Conservation (phyloP, 2,113 vertebrate species). For the Daboia siamensis region DNA sequence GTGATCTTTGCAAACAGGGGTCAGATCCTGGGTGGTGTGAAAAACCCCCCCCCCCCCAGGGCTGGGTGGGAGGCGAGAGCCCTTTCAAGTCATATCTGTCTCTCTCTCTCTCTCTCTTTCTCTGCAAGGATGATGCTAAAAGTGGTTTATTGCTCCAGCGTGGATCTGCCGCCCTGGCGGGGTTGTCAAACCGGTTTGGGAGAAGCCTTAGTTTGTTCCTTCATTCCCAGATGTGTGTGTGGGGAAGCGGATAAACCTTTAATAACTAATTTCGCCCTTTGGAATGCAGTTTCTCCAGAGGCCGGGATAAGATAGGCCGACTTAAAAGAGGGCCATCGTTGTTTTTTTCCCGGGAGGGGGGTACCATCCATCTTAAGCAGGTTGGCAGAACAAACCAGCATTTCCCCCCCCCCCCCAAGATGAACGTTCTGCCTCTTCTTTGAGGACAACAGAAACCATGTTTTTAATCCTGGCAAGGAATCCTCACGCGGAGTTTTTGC, state of each 20-base stretch:
- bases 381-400: not conserved
- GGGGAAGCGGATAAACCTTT: not conserved
- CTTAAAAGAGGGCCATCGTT: not conserved
- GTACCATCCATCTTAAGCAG: not conserved
- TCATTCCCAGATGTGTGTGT: not conserved
- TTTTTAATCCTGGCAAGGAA: not conserved
- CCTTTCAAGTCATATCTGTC: not conserved
- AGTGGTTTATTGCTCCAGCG: not conserved
- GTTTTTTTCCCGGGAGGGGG: not conserved
- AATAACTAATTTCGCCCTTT: not conserved
- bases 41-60: no score
- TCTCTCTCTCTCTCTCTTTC: not conserved
- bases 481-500: fast-evolving
- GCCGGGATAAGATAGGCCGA: not conserved
- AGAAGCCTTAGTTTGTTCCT: not conserved
- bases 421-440: not conserved
- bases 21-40: not conserved
- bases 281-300: not conserved
- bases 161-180: not conserved
- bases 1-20: not conserved
- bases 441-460: not conserved
- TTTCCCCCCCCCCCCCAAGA: not conserved
- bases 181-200: slow-evolving; percentile 7
- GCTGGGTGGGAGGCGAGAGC: not conserved
- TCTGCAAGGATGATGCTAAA: not conserved